Base-by-base conservation (phyloP, 1,140 invertebrate genomes). In the Lucilia sericata region DNA sequence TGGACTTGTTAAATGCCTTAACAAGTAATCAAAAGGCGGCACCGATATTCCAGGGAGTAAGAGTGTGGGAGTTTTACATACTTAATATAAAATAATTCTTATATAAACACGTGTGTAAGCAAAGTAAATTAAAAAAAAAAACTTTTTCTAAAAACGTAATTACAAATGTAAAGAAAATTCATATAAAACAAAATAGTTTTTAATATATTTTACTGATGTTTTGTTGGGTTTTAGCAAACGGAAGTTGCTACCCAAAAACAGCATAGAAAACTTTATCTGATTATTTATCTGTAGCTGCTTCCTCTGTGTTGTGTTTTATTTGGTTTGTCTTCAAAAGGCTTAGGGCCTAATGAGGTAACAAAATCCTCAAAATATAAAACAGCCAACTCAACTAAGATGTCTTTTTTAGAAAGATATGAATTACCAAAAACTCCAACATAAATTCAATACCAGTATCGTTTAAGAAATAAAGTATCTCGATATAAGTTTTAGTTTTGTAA, bases 61-160 rank as follows among this genome's bases (percentile, higher is more conserved):
- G 34, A 14, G 74, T 76, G 74, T 36, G 34, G 74, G 74, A 75
- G 74, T 34, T 12, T 74, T 25, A 75, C 74, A 25, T 34, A 76
- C 17, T 42, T 36, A n/a, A 30, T 30, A 3, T 3, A 9, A 13
- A 2, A 30, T 2, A 36, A 36, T n/a, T 12, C 8, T 14, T 30
- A 12, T 19, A 25, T 42, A 14, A 76, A 76, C 74, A 76, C 34
- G 74, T 76, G 74, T 76, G 74, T 3, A 76, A 76, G 19, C 7
- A 30, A 10, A 21, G 70, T 74, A 30, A 42, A 21, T 25, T 30
- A 42, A 42, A 76, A 34, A 34, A 74, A 25, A 74, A 74, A 42
- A 2, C 42, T 42, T 42, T 3, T 2, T 2, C 10, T 7, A 42
- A 42, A 36, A 42, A 42, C 42, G 42, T 42, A 42, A 42, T 42